phyloP scores from a whole-genome alignment of 2,797 vertebrate genomes.

The Scleropages formosus region DNA sequence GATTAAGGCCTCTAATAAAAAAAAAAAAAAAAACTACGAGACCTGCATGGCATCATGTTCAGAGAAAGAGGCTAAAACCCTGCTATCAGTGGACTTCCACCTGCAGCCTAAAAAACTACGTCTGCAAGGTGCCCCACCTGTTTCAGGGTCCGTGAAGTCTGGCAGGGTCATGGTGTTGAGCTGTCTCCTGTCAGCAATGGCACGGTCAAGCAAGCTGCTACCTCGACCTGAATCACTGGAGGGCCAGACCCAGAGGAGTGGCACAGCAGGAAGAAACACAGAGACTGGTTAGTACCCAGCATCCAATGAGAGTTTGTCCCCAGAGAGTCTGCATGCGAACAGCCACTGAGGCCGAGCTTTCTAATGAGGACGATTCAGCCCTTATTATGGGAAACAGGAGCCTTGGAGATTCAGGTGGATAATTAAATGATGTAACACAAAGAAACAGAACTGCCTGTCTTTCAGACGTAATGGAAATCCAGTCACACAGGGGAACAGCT shows the following conservation, averaged over 20 bases:
- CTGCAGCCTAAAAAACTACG: not conserved
- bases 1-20: no score
- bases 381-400: slow-evolving; percentile 11
- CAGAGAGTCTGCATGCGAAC: not conserved
- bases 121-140: slow-evolving; percentile 70
- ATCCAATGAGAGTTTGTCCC: not conserved
- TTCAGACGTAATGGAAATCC: slow-evolving; percentile 27
- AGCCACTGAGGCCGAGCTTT: not conserved
- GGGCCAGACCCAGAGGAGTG: slow-evolving; percentile 28
- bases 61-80: not conserved
- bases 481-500: not conserved
- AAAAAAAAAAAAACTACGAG: no score
- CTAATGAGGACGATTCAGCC: not conserved
- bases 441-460: slow-evolving; percentile 32
- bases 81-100: not conserved
- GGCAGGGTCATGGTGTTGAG: slow-evolving; percentile 92
- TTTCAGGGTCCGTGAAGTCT: slow-evolving; percentile 96
- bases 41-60: no score
- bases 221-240: slow-evolving; percentile 92
- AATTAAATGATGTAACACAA: slow-evolving; percentile 39
- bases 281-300: slow-evolving; percentile 4
- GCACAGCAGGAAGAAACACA: not conserved
- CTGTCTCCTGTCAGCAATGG: slow-evolving; percentile 90
- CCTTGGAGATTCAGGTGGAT: slow-evolving; percentile 19
- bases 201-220: slow-evolving; percentile 94